Conservation (phyloP, 53 echinoderm and acorn worm species). For the Paracentrotus lividus region DNA sequence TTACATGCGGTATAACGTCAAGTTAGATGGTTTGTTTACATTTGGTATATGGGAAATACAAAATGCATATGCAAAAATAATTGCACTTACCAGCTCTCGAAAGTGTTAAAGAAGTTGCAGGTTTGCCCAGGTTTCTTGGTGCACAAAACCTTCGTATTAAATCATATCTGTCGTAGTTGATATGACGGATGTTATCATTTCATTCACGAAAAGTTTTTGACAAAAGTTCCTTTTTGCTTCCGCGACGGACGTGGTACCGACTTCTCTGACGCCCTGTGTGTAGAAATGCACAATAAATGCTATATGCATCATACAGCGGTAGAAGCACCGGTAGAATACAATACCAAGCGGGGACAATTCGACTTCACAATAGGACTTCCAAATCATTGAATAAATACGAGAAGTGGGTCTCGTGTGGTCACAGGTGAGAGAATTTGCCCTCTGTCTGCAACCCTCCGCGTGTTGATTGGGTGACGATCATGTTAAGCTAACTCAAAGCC, state of each 20-base stretch:
- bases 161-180: neutral
- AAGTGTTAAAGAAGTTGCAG: neutral
- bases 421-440: slow-evolving; percentile 34
- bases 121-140: neutral
- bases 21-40: neutral
- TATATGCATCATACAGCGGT: neutral
- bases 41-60: neutral
- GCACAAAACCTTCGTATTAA: neutral
- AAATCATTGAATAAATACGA: slow-evolving; percentile 29
- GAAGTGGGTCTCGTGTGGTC: neutral
- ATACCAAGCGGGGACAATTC: neutral
- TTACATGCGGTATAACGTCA: neutral
- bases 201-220: neutral
- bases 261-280: neutral
- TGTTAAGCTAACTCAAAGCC: neutral
- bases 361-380: neutral
- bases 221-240: neutral
- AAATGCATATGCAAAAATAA: neutral
- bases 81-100: neutral
- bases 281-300: neutral
- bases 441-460: too few species aligned
- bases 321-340: neutral
- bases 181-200: neutral
- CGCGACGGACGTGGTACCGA: neutral
- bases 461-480: neutral